phyloP scores from a whole-genome alignment of 1,140 invertebrate genomes.

The Eumeta japonica region DNA sequence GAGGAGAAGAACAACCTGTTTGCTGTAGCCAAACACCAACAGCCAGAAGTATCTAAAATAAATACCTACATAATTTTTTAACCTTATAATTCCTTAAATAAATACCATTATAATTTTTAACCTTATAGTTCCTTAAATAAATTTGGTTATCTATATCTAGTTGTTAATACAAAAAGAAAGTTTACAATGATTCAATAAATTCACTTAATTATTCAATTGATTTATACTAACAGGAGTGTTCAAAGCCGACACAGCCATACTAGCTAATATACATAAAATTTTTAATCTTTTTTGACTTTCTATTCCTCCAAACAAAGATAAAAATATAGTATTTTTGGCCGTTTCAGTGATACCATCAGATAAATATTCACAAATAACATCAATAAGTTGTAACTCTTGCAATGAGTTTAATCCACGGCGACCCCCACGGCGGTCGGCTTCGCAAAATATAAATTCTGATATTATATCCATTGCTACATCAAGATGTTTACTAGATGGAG shows the following conservation, averaged over 20 bases:
- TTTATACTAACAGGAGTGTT: conserved; percentile 59
- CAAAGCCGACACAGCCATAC: conserved; percentile 72
- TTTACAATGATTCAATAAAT: too few species aligned
- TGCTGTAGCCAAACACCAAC: conserved; percentile 85
- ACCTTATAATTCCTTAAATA: background rate
- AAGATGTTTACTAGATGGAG: conserved; percentile 46
- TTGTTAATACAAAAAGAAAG: too few species aligned
- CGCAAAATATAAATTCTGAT: conserved; percentile 79
- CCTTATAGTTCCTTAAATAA: too few species aligned
- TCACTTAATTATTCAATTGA: background rate
- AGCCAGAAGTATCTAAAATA: conserved; percentile 62
- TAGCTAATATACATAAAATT: conserved; percentile 75
- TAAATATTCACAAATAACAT: conserved; percentile 74
- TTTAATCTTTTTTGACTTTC: conserved; percentile 66
- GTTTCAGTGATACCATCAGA: conserved; percentile 68
- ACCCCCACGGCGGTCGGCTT: conserved; percentile 67
- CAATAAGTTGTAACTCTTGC: conserved; percentile 74
- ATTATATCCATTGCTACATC: conserved; percentile 72
- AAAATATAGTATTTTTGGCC: conserved; percentile 76
- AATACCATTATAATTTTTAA: background rate
- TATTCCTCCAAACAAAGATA: conserved; percentile 73
- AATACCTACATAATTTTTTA: conserved; percentile 2
- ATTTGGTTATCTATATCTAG: too few species aligned
- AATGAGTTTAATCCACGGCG: conserved; percentile 63
- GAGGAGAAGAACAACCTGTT: conserved; percentile 71